phyloP scores from a whole-genome alignment of 2,888 invertebrate genomes.

The Eilema depressum region DNA sequence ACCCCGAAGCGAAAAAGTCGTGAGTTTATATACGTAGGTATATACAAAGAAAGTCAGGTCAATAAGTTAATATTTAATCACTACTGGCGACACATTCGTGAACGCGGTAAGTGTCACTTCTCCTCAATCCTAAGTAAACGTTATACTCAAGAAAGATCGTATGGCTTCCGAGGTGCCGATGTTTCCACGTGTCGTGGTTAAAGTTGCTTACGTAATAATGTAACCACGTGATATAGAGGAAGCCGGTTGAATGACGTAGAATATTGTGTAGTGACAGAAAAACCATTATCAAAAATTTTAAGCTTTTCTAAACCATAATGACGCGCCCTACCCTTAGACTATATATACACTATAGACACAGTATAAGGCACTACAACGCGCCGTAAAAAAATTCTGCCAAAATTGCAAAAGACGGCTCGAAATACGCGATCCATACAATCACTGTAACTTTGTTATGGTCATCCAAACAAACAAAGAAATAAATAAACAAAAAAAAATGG shows the following conservation, averaged over 20 bases:
- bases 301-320: no score
- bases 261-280: neutral
- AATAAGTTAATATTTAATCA: constrained; percentile 3
- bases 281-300: neutral
- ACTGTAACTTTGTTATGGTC: no score
- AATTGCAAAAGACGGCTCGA: no score
- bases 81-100: neutral
- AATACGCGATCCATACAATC: no score
- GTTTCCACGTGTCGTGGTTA: neutral
- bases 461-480: no score
- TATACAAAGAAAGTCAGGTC: neutral
- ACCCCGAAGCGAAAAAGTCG: no score
- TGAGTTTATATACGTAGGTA: no score
- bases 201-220: neutral
- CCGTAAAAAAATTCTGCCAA: no score
- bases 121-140: constrained; percentile 13
- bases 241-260: neutral
- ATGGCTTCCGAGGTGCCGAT: constrained; percentile 12
- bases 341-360: no score
- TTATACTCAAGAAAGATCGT: neutral
- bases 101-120: constrained; percentile 6
- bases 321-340: no score
- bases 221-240: neutral
- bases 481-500: no score
- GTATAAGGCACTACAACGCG: no score